Evolutionary conservation across 2,888 invertebrate species (phyloP).

Genomic region (Cantharis lateralis): DNA sequence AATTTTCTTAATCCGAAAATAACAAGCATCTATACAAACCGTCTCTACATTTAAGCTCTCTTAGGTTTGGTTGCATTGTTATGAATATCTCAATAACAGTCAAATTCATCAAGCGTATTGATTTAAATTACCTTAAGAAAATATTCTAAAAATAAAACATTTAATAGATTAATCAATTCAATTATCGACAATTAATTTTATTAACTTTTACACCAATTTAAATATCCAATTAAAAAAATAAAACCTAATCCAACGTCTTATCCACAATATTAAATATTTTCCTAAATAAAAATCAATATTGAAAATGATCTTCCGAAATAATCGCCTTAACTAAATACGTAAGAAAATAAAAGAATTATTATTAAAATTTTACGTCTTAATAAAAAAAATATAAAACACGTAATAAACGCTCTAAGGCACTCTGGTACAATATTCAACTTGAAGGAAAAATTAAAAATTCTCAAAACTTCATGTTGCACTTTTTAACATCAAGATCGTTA

Average conservation of each 20-base stretch:
- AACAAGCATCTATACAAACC: slow-evolving; percentile 51
- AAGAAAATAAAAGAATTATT: background rate
- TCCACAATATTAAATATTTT: background rate
- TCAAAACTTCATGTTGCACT: no score
- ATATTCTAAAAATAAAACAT: background rate
- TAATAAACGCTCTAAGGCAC: background rate
- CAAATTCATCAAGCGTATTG: slow-evolving; percentile 1
- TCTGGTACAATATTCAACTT: no score
- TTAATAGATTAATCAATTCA: background rate
- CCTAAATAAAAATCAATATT: background rate
- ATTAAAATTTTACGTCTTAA: background rate
- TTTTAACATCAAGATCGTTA: no score
- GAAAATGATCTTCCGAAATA: background rate
- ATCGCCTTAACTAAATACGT: background rate
- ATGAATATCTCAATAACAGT: slow-evolving; percentile 16
- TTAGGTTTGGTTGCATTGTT: slow-evolving; percentile 20
- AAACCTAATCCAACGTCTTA: background rate
- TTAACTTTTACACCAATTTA: background rate
- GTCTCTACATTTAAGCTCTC: slow-evolving; percentile 25
- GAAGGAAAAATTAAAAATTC: no score
- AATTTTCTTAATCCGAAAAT: slow-evolving; percentile 56
- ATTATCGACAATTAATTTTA: background rate
- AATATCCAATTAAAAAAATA: background rate
- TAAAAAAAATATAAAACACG: background rate
- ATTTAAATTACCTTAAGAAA: background rate